A percentile compares a stretch with the other conserved stretches of the same genome.
Evolutionary conservation across 2,113 vertebrate genomes (phyloP).

Genomic region (Microtus montanus): DNA sequence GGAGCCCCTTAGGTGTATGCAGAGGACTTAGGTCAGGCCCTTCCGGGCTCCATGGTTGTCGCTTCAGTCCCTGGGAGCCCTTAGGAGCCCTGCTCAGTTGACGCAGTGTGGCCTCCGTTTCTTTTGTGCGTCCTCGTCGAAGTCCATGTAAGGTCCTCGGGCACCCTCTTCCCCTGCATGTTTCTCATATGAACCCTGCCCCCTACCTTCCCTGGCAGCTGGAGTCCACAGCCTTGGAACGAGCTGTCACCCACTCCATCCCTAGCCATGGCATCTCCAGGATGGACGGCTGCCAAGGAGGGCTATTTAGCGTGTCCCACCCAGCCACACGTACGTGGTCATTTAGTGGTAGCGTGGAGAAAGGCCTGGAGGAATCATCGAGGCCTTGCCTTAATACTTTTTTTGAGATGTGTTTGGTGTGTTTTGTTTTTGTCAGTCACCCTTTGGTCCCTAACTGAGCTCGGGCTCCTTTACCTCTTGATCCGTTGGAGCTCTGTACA

Average conservation of each 20-base stretch:
- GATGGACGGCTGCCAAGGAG: not conserved
- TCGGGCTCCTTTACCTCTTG: not conserved
- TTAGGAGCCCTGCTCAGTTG: not conserved
- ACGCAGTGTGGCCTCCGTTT: not conserved
- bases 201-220: not conserved
- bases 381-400: not conserved
- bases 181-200: not conserved
- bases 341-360: not conserved
- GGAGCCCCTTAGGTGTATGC: not conserved
- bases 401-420: not conserved
- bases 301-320: not conserved
- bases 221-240: too few species aligned
- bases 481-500: not conserved
- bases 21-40: not conserved
- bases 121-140: too few species aligned
- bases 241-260: not conserved
- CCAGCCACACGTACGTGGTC: not conserved
- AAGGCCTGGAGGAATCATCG: not conserved
- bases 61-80: too few species aligned
- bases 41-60: too few species aligned
- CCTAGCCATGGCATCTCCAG: not conserved
- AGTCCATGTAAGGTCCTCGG: not conserved
- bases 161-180: too few species aligned
- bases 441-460: not conserved
- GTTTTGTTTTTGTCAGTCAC: not conserved